phyloP scores from a whole-genome alignment of 2,113 vertebrate genomes.

The Ophiodon elongatus region DNA sequence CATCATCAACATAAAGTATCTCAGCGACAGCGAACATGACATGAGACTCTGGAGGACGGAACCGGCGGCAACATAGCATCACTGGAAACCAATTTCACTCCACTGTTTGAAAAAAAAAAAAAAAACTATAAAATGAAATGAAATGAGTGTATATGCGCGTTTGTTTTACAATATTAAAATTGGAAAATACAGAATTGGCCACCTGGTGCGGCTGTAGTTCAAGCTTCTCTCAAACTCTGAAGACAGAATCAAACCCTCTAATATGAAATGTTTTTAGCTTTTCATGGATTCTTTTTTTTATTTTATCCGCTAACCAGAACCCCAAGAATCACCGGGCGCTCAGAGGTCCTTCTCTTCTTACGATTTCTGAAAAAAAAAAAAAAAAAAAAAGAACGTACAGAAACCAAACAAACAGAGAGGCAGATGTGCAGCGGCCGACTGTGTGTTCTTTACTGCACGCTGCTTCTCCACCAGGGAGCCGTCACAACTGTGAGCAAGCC shows the following conservation, averaged over 20 bases:
- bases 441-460: neutral
- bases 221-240: neutral
- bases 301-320: neutral
- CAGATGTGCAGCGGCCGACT: conserved; percentile 40
- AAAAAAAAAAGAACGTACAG: neutral
- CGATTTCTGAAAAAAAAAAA: neutral
- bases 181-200: neutral
- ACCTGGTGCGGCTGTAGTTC: neutral
- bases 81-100: conserved; percentile 14
- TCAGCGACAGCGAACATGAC: conserved; percentile 20
- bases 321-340: neutral
- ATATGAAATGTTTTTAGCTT: neutral
- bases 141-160: too few relatives aligned
- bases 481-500: conserved; percentile 47
- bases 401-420: conserved; percentile 10
- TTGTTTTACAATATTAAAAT: neutral
- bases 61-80: neutral
- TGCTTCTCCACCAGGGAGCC: neutral
- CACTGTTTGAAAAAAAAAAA: conserved; percentile 8
- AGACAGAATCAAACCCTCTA: neutral
- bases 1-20: conserved; percentile 55
- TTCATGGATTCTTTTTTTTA: neutral
- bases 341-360: neutral
- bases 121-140: neutral
- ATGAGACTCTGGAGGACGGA: conserved; percentile 22